Evolutionary conservation across 2,797 vertebrate species (phyloP), one percentile per base, ranked within the genome.

Genomic region (Alfaro cultratus): DNA sequence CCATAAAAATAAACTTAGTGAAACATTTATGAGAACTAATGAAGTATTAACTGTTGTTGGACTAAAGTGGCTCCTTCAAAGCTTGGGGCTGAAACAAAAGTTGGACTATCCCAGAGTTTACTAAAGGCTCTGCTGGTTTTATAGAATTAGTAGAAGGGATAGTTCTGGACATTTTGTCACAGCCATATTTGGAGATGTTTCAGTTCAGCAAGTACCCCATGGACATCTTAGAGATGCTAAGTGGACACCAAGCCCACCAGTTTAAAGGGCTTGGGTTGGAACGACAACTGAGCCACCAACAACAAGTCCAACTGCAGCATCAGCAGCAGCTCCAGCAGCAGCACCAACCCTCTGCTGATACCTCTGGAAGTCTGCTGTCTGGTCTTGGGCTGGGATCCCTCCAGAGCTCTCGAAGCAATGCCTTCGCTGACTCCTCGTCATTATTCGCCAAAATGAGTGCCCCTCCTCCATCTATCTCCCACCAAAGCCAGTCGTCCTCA

Each of bases 181-280:
- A 57, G 39, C 84, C 73, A 60, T 16, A 23, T 88, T 92, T 83
- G 92, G 90, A 96, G 89, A 97, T 97, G 96, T 96, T 97, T 75
- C 96, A 97, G 82, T 97, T 97, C 90, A 96, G 96, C 91, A 97
- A 96, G 84, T 97, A 96, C 94, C 95, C 96, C 73, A 96, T 97
- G 96, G 96, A 97, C 96, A 96, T 97, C 92, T 83, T 97, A 82
- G 96, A 97, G 85, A 96, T 97, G 96, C 95, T 97, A 7, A 97
- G 96, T 87, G 96, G 96, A 81, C 96, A 97, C 94, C 96, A 96
- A 80, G 95, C 96, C 78, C 96, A 97, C 85, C 96, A 96, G 86
- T 97, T 97, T 92, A 96, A 97, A 86, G 96, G 96, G 73, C 95
- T 97, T 18, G 96, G 96, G 23, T 76, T 96, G 36, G 96, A 96